These are phyloP conservation scores for Epinotia nisella DNA, from an alignment of 2,888 invertebrate genomes.

Conservation along the genomic window DNA sequence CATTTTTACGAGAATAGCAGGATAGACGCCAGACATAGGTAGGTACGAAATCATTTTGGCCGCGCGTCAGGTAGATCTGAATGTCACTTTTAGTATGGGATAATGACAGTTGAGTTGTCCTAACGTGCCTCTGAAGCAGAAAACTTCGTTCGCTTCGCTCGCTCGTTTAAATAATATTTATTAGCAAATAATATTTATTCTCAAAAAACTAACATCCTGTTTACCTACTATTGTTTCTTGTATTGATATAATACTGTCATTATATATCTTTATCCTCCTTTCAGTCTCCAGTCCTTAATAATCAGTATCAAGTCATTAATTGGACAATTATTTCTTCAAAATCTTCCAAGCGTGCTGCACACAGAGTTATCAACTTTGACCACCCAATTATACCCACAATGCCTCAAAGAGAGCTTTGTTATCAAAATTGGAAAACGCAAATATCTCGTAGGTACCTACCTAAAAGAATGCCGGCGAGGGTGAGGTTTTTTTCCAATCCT, in stretches of 20 bases:
- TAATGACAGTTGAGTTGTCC: no score
- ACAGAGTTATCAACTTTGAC: conserved; percentile 66
- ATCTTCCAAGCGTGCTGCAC: conserved; percentile 48
- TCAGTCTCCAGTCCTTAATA: not conserved
- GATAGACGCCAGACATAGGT: no score
- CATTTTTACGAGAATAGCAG: no score
- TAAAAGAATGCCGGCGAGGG: conserved; percentile 75
- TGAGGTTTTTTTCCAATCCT: conserved; percentile 75
- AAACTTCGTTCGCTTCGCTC: no score
- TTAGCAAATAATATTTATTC: not conserved
- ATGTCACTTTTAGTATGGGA: no score
- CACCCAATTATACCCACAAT: conserved; percentile 72
- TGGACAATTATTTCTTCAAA: conserved; percentile 26
- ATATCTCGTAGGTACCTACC: conserved; percentile 75
- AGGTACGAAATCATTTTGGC: no score
- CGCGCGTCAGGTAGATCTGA: no score
- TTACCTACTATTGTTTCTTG: not conserved
- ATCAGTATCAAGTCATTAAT: conserved; percentile 19
- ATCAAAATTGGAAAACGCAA: conserved; percentile 82
- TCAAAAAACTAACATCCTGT: not conserved
- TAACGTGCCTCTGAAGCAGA: no score
- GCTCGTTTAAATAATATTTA: no score
- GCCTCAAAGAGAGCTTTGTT: conserved; percentile 76
- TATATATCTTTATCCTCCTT: not conserved
- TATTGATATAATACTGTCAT: not conserved